Conservation (phyloP, 2,797 vertebrate genomes). For the Chelonia mydas region DNA sequence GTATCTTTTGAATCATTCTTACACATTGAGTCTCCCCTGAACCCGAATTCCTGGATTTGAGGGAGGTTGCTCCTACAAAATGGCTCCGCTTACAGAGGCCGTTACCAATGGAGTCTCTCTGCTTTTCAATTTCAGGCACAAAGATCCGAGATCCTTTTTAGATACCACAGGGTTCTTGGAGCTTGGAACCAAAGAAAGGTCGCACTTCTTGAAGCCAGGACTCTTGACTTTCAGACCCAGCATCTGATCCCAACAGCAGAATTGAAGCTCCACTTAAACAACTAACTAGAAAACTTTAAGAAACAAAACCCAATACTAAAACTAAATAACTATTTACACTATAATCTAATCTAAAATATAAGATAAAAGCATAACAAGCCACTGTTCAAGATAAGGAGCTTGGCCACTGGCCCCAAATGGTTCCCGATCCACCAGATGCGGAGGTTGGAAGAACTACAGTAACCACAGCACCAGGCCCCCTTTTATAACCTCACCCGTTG, state of each 20-base stretch:
- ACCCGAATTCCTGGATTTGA: too few species aligned
- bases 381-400: background rate
- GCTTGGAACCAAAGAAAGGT: background rate
- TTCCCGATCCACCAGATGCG: background rate
- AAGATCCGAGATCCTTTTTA: too few species aligned
- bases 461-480: background rate
- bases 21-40: background rate
- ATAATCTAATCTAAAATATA: background rate
- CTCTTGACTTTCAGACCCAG: background rate
- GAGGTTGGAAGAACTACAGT: background rate
- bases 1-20: background rate
- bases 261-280: background rate
- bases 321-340: background rate
- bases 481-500: too few species aligned
- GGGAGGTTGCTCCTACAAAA: too few species aligned
- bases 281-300: background rate
- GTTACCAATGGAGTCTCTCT: too few species aligned
- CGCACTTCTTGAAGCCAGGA: background rate
- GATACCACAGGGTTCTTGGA: too few species aligned
- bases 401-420: background rate
- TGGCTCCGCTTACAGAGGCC: too few species aligned
- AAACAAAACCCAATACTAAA: background rate
- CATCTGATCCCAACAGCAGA: background rate
- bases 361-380: background rate
- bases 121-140: too few species aligned